These are phyloP conservation scores for Cyclina sinensis DNA, from an alignment of 1,140 invertebrate genomes.

Conservation along the genomic window DNA sequence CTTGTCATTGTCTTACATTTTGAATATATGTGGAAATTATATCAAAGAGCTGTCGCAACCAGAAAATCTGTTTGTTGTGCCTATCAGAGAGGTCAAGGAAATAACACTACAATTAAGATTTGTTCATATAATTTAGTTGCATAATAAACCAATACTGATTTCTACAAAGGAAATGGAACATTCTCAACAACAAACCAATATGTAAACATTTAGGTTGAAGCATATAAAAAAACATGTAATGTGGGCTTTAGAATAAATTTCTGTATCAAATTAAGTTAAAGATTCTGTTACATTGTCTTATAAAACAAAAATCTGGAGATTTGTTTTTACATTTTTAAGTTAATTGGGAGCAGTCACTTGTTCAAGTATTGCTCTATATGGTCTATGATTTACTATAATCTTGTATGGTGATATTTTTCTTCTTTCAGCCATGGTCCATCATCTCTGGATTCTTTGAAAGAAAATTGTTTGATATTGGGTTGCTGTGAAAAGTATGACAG, in stretches of 20 bases:
- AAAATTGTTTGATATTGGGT: conserved; percentile 41
- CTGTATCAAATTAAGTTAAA: background rate
- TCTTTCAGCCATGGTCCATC: conserved; percentile 58
- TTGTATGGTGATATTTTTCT: background rate
- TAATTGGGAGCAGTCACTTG: background rate
- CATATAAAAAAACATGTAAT: background rate
- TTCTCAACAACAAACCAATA: too few species aligned
- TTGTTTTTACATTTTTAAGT: background rate
- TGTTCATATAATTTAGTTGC: too few species aligned
- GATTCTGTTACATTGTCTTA: background rate
- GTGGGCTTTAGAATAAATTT: background rate
- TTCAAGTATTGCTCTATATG: background rate
- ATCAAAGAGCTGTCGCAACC: too few species aligned
- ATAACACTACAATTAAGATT: too few species aligned
- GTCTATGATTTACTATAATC: background rate
- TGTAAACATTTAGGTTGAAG: too few species aligned
- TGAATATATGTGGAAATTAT: too few species aligned
- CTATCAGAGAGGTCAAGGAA: too few species aligned
- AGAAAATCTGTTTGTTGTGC: too few species aligned
- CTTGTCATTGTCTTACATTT: background rate
- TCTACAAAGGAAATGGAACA: too few species aligned
- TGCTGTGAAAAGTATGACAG: background rate
- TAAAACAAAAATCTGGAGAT: background rate
- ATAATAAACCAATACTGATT: too few species aligned
- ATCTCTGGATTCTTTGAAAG: conserved; percentile 30